Base-by-base conservation (phyloP, 2,113 vertebrate genomes). In the Melanerpes formicivorus region DNA sequence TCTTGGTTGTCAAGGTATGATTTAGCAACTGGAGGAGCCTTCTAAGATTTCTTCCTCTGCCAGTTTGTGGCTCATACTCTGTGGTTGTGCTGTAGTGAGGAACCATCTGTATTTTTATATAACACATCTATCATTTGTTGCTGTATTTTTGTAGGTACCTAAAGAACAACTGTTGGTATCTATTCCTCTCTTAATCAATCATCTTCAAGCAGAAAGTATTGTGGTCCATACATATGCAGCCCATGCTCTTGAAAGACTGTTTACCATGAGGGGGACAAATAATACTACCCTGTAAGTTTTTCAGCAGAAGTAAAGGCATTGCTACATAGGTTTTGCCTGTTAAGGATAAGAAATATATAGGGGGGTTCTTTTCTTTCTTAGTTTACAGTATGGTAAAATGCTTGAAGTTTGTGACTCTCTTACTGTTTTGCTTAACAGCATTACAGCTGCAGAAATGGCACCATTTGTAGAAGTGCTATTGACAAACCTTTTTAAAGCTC, bases 171-270 rank as follows among this genome's bases (percentile, higher is more conserved):
- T 99, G 84, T 96, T 99, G 93, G 92, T 98, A 85, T 98, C 99
- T 11, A 95, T 99, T 88, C 99, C 99, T 93, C 98, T 99, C 14
- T 97, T 99, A 90, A 98, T 99, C 64, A 97, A 95, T 90, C 98
- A 99, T 80, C 98, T 99, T 91, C 98, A 99, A 97, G 98, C 99
- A 30, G 99, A 99, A 96, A 99, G 99, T 93, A 98, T 98, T 40
- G 99, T 99, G 65, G 98, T 99, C 88, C 99, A 99, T 83, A 99
- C 99, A 3, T 99, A 99, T 0, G 98, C 99, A 62, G 99, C 99
- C 32, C 99, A 99, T 19, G 99, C 99, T 48, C 97, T 99, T 58
- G 99, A 99, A 94, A 98, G 99, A 72, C 97, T 99, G 14, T 99
- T 99, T 87, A 99, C 99, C 6, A 99, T 99, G 99, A 98, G 98